phyloP scores from a whole-genome alignment of 2,888 invertebrate genomes.

The Tetropium fuscum region DNA sequence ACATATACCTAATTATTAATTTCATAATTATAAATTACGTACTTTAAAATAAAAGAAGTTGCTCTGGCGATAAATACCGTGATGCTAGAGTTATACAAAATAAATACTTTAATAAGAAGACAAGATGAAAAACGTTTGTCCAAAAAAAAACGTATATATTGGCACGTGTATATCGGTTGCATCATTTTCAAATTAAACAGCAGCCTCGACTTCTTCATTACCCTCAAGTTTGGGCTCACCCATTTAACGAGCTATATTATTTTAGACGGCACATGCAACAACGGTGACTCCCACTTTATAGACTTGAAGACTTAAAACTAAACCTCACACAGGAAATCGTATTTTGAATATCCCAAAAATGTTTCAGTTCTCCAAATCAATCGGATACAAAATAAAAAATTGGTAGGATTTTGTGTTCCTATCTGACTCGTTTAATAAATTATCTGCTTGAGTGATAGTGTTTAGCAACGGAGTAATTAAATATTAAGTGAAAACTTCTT shows the following conservation, averaged over 20 bases:
- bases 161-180: neutral
- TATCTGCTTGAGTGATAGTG: constrained; percentile 32
- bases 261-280: constrained; percentile 42
- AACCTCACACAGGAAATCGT: constrained; percentile 51
- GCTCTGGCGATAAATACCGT: neutral
- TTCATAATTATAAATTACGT: too few species aligned
- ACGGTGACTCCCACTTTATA: constrained; percentile 38
- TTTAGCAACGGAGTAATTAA: neutral
- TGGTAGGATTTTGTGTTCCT: constrained; percentile 47
- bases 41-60: neutral
- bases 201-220: constrained; percentile 23
- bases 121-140: constrained; percentile 4
- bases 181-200: constrained; percentile 22
- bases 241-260: constrained; percentile 38
- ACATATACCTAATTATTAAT: too few species aligned
- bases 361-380: too few species aligned
- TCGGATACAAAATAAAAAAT: too few species aligned
- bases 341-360: constrained; percentile 49
- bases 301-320: constrained; percentile 48
- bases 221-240: constrained; percentile 16
- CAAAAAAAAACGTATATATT: neutral
- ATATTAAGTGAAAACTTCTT: too few species aligned
- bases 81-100: constrained; percentile 1
- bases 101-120: constrained; percentile 17
- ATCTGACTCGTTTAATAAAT: constrained; percentile 48